Percentiles rank a stretch among this genome's conserved stretches.
Conservation (phyloP, 2,113 vertebrate species). For the Chaetura pelagica region DNA sequence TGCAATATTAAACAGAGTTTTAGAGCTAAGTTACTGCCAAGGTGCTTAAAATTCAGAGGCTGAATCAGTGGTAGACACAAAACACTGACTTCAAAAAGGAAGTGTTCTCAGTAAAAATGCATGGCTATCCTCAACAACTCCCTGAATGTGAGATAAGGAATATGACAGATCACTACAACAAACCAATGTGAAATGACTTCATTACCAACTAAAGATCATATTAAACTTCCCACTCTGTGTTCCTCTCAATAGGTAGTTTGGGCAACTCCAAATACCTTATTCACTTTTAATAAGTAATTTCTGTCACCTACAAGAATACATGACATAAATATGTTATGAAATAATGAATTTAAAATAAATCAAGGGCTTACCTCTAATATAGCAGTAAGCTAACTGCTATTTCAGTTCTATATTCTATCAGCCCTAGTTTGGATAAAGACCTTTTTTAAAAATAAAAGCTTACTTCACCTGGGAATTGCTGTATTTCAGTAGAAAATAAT, state of each 20-base stretch:
- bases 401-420: conserved; percentile 2
- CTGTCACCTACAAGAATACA: conserved; percentile 43
- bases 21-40: neutral
- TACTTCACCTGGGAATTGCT: neutral
- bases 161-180: conserved; percentile 34
- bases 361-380: neutral
- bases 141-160: neutral
- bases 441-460: neutral
- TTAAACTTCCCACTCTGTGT: conserved; percentile 30
- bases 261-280: conserved; percentile 53
- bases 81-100: conserved; percentile 28
- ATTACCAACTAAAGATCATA: conserved; percentile 30
- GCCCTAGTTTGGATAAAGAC: neutral
- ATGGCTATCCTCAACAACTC: neutral
- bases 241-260: conserved; percentile 19
- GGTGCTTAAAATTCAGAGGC: conserved; percentile 25
- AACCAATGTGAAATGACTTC: neutral
- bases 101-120: conserved; percentile 7
- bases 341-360: conserved; percentile 61
- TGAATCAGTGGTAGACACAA: neutral
- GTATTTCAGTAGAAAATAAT: neutral
- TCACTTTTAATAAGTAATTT: conserved; percentile 47
- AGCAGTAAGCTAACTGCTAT: conserved; percentile 31
- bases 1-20: neutral
- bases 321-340: conserved; percentile 63